A percentile compares a stretch with the other conserved stretches of the same genome.
Evolutionary conservation across 2,113 vertebrate species (phyloP).

Genomic region (Pelecanoides urinatrix): DNA sequence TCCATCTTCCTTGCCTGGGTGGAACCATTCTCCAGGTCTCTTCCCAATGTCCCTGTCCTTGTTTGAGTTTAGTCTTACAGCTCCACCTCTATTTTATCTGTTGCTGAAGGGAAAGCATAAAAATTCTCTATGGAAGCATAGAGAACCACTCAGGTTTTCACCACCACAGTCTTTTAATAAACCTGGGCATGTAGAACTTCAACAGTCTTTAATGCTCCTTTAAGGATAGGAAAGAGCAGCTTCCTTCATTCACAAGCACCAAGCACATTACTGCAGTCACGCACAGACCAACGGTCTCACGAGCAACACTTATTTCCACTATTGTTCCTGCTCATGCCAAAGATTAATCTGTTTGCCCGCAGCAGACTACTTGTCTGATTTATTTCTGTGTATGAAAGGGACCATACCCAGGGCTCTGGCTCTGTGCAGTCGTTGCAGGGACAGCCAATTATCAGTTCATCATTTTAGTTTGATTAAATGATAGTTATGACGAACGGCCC

Average conservation of each 20-base stretch:
- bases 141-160: not conserved
- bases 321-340: not conserved
- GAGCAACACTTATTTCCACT: not conserved
- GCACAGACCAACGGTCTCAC: not conserved
- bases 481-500: not conserved
- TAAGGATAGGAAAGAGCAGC: not conserved
- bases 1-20: not conserved
- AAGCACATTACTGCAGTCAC: not conserved
- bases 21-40: not conserved
- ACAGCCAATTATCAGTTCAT: not conserved
- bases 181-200: not conserved
- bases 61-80: not conserved
- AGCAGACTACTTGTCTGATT: not conserved
- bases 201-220: not conserved
- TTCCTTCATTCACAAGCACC: not conserved
- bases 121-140: not conserved
- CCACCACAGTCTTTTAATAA: not conserved
- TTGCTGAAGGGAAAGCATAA: not conserved
- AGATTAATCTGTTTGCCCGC: constrained; percentile 8
- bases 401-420: not conserved
- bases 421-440: not conserved
- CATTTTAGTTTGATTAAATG: not conserved
- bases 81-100: not conserved
- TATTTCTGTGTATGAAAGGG: not conserved
- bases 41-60: not conserved